These are phyloP conservation scores for Heliangelus exortis DNA, from an alignment of 2,797 vertebrate species.

Conservation along the genomic window DNA sequence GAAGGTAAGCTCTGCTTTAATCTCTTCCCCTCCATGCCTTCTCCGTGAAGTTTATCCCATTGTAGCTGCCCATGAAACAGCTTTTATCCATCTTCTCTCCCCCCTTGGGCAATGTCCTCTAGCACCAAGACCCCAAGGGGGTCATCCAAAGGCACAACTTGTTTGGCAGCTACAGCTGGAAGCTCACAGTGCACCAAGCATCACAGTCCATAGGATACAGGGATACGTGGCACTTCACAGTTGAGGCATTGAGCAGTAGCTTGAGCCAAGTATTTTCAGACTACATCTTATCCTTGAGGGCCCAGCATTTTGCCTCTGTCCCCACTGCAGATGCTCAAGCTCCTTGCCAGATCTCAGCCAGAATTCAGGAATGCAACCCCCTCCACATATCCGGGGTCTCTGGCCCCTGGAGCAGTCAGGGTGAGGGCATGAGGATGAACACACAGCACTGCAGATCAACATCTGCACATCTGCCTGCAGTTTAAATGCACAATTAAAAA, in stretches of 20 bases:
- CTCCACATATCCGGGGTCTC: neutral
- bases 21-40: neutral
- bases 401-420: neutral
- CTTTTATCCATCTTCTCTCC: neutral
- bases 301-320: neutral
- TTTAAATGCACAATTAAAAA: neutral
- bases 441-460: neutral
- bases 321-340: neutral
- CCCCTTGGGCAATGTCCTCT: neutral
- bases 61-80: neutral
- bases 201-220: accelerated
- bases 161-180: neutral
- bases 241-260: neutral
- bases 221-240: neutral
- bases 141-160: neutral
- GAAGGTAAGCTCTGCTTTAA: neutral
- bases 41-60: neutral
- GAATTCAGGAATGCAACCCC: neutral
- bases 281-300: neutral
- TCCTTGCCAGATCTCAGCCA: neutral
- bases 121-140: neutral
- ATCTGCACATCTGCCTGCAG: neutral
- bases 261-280: neutral
- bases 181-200: neutral
- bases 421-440: neutral